Base-by-base conservation (phyloP, 2,797 vertebrate genomes). In the Leptatherina wallacei region DNA sequence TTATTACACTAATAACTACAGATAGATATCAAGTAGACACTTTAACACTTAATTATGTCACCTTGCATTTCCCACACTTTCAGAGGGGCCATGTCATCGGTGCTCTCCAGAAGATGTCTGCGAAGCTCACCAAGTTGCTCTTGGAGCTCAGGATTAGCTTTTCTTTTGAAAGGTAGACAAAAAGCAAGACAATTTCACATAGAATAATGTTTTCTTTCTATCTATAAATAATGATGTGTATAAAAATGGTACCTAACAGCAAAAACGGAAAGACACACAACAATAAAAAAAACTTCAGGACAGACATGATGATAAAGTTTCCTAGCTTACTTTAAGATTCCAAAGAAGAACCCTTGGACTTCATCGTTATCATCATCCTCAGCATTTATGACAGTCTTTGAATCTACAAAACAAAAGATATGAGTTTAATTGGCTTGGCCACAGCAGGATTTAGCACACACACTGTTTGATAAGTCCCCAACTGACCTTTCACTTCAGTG, bases 11-110 rank as follows among this genome's bases (percentile, higher is more conserved):
- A 47, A 47, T n/a, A 44, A 18, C 14, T 42, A 38, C 12, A 16
- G 40, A 42, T 3, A 16, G 14, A 42, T 16, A 32, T 32, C 13
- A 47, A n/a, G 8, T 47, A n/a, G 22, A 49, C n/a, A 22, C n/a
- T n/a, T 40, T 40, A 11, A 18, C 0, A 29, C n/a, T 13, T 20
- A 14, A 33, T 30, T 30, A 10, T 0, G 2, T 61, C 94, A 99
- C 98, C 98, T 95, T 99, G 97, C 70, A 99, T 92, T 81, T 99
- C 97, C 98, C 98, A 99, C 79, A 97, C 96, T 94, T 99, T 98
- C 71, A 99, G 92, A 18, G 97, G 97, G 7, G 94, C 92, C 96
- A 97, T 95, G 87, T 95, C 95, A 84, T 96, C 94, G 36, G 85
- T 94, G 75, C 96, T 98, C 81, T 99, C 96, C 84, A 97, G 85